phyloP scores from a whole-genome alignment of 2,113 vertebrate species.

The Stigmatopora argus region DNA sequence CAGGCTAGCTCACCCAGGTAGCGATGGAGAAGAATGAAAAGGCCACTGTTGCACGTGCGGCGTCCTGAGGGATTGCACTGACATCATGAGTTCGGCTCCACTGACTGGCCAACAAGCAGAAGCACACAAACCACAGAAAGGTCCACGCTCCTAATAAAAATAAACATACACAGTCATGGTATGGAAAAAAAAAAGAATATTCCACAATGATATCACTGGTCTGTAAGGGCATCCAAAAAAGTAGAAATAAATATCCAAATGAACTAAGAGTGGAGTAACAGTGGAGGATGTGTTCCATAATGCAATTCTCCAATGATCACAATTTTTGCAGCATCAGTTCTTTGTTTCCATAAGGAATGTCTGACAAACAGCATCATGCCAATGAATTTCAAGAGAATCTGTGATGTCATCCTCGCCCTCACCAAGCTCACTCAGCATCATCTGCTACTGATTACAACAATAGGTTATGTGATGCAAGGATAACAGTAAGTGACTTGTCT shows the following conservation, averaged over 20 bases:
- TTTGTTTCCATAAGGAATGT: slow-evolving; percentile 45
- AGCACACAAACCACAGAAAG: slow-evolving; percentile 88
- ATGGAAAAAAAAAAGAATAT: neutral
- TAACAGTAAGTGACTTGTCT: slow-evolving; percentile 24
- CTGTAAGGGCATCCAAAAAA: neutral
- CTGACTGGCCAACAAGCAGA: slow-evolving; percentile 84
- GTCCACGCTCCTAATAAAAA: slow-evolving; percentile 76
- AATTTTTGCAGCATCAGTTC: neutral
- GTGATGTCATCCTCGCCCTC: slow-evolving; percentile 13
- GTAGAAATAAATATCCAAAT: no score
- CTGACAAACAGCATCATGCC: slow-evolving; percentile 14
- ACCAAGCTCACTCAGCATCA: slow-evolving; percentile 13
- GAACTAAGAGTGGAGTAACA: neutral
- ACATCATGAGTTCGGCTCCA: slow-evolving; percentile 50
- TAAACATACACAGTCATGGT: slow-evolving; percentile 16
- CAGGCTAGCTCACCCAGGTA: slow-evolving; percentile 79
- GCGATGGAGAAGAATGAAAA: slow-evolving; percentile 93
- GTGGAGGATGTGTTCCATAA: neutral
- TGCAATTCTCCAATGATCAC: slow-evolving; percentile 7
- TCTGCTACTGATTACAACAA: slow-evolving; percentile 1
- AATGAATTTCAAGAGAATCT: slow-evolving; percentile 25
- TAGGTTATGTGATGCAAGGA: slow-evolving; percentile 1
- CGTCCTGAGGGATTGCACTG: slow-evolving; percentile 51
- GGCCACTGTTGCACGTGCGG: slow-evolving; percentile 75
- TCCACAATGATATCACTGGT: slow-evolving; percentile 9